phyloP scores from a whole-genome alignment of 2,888 invertebrate genomes.

The Eucera pruinosa region DNA sequence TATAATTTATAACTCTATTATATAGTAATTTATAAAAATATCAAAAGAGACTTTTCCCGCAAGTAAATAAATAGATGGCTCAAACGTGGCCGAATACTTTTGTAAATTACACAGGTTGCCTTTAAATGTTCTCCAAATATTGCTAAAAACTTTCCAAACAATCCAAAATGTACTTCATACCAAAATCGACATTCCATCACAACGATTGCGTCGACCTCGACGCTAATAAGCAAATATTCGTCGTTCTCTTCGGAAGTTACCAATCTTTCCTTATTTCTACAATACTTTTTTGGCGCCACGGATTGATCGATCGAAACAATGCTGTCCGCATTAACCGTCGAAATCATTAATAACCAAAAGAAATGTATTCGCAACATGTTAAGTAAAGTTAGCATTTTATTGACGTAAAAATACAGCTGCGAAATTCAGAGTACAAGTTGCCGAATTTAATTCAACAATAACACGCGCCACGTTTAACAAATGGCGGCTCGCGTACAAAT shows the following conservation, averaged over 20 bases:
- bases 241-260: conserved; percentile 84
- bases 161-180: conserved; percentile 77
- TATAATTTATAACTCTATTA: too few species aligned
- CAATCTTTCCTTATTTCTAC: conserved; percentile 84
- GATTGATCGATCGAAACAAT: conserved; percentile 52
- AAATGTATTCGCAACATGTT: conserved; percentile 18
- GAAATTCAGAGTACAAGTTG: not conserved
- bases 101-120: too few species aligned
- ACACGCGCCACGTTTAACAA: not conserved
- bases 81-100: too few species aligned
- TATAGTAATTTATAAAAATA: too few species aligned
- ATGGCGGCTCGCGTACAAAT: not conserved
- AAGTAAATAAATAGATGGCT: too few species aligned
- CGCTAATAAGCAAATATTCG: conserved; percentile 85
- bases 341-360: conserved; percentile 39
- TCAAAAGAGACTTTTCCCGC: too few species aligned
- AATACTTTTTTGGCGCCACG: conserved; percentile 78
- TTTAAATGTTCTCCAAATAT: too few species aligned
- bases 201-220: conserved; percentile 82
- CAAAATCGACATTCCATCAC: conserved; percentile 85
- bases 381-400: not conserved
- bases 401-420: not conserved
- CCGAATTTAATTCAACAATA: not conserved
- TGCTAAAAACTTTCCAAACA: too few species aligned
- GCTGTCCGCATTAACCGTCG: conserved; percentile 1